Percentiles rank a stretch among this genome's conserved stretches.
Conservation (phyloP, 2,888 invertebrate species). For the Hetaerina titia region DNA sequence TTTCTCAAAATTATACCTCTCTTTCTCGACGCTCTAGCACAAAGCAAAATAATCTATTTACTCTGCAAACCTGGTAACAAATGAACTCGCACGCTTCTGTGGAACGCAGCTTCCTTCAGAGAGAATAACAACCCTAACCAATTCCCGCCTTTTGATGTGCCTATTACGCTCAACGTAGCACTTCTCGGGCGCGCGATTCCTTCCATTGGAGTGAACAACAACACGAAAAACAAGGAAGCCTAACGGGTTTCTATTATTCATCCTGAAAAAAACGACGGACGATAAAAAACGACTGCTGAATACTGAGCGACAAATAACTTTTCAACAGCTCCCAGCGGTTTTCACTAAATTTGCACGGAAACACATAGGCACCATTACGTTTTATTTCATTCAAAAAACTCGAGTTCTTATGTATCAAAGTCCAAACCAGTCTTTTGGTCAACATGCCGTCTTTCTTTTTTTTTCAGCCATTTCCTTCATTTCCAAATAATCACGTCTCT, state of each 20-base stretch:
- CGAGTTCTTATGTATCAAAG: constrained; percentile 45
- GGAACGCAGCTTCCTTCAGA: not conserved
- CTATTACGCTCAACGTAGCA: not conserved
- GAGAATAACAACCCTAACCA: not conserved
- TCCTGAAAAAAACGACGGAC: constrained; percentile 34
- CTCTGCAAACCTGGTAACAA: not conserved
- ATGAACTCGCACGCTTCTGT: not conserved
- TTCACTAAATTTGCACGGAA: constrained; percentile 62
- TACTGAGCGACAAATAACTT: constrained; percentile 57
- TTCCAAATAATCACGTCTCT: not conserved
- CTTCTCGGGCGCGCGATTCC: not conserved
- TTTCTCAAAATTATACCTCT: constrained; percentile 25
- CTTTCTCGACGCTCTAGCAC: not conserved
- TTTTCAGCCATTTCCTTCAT: constrained; percentile 34
- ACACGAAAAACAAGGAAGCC: constrained; percentile 34
- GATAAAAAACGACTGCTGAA: constrained; percentile 52
- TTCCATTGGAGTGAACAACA: constrained; percentile 20
- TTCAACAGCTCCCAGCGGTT: constrained; percentile 59
- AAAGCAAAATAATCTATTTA: constrained; percentile 2
- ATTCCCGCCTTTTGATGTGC: not conserved
- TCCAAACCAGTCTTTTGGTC: constrained; percentile 14
- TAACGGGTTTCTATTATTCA: constrained; percentile 44
- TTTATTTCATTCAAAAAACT: constrained; percentile 36
- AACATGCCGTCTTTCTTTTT: not conserved
- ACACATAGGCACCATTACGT: constrained; percentile 56